Evolutionary conservation across 2,888 invertebrate genomes (phyloP), one percentile per base, ranked within the genome.

Genomic region (Amblyteles armatorius): DNA sequence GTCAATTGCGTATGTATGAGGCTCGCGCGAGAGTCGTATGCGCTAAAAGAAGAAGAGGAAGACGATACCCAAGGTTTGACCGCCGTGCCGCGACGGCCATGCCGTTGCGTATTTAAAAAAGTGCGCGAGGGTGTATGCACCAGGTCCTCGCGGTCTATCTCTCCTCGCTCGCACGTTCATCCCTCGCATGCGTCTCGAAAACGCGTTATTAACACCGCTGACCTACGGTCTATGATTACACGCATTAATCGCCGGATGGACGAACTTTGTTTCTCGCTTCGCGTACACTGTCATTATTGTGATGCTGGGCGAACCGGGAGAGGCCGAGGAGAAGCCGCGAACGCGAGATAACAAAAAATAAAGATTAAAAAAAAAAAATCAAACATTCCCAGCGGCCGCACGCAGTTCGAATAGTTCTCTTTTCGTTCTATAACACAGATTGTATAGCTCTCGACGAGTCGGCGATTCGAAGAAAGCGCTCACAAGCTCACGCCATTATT

Each of bases 131-230:
- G 82, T 68, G 84, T 82, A 69, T 40, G 40, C 40, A 40, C 40
- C 74, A 73, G 16, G 26, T 77, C 48, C 33, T 52, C 48, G 57
- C 78, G 55, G 26, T 82, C 67, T 55, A 55, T 68, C 29, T 72
- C 40, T 76, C 50, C 71, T 48, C n/a, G 44, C 36, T 68, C 29
- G 80, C 76, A 60, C 55, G 36, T 69, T 80, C 65, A 74, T 80
- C 67, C 78, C 81, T 82, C 72, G 60, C 91, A 88, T 89, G 89
- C 91, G 90, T 91, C 90, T 92, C 92, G 91, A 91, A 92, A 92
- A 92, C 91, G 92, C 93, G 92, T 93, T 93, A 93, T 93, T 94
- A 93, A 93, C 92, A 91, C 92, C 92, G 91, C 89, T 91, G 92
- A 92, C 91, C 91, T 91, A 89, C 90, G 89, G 90, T 93, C 93